Conservation (phyloP, 2,888 invertebrate genomes). For the Tethea ocularis region DNA sequence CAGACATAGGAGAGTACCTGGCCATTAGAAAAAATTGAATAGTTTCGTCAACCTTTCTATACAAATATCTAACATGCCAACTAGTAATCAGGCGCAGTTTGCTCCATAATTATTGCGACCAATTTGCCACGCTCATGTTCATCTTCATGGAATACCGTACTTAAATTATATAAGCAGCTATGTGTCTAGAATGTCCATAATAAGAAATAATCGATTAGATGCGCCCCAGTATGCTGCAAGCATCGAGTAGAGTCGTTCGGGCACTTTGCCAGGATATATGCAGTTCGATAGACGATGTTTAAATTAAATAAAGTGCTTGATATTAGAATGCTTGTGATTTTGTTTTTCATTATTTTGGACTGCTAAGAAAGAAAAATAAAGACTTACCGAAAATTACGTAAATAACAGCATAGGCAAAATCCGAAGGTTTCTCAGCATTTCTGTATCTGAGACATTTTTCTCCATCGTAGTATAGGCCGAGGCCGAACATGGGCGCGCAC, state of each 20-base stretch:
- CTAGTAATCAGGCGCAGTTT: too few species aligned
- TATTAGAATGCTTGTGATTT: too few species aligned
- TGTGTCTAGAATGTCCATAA: neutral
- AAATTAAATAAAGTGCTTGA: neutral
- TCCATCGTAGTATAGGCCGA: constrained; percentile 88
- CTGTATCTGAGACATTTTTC: constrained; percentile 88
- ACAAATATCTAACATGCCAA: too few species aligned
- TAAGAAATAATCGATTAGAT: constrained; percentile 1
- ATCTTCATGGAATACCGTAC: too few species aligned
- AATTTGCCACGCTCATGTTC: too few species aligned
- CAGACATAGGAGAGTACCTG: constrained; percentile 88
- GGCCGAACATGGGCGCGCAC: constrained; percentile 89
- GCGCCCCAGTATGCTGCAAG: constrained; percentile 7
- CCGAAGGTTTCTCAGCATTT: constrained; percentile 85
- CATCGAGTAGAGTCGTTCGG: neutral
- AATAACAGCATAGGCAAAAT: constrained; percentile 89
- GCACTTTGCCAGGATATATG: constrained; percentile 1
- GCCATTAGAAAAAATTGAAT: neutral
- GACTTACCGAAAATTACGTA: constrained; percentile 90
- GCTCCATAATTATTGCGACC: too few species aligned
- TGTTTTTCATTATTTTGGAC: too few species aligned
- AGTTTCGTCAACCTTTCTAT: too few species aligned
- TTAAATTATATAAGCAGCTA: neutral
- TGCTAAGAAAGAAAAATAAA: neutral
- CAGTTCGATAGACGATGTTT: neutral